Conservation (phyloP, 1,140 invertebrate species). For the Trichonephila clavipes region DNA sequence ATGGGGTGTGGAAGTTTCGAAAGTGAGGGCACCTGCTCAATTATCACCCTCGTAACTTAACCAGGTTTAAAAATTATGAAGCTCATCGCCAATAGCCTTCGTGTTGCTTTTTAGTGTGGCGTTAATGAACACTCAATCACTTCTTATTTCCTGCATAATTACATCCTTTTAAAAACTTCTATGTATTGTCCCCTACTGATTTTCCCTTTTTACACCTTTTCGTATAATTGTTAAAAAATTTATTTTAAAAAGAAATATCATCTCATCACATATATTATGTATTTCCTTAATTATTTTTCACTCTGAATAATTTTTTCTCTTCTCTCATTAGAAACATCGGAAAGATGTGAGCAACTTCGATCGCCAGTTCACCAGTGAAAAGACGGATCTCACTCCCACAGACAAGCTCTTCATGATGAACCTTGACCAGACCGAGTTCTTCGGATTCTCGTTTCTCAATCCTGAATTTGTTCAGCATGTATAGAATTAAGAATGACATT, state of each 20-base stretch:
- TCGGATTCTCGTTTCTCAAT: conserved; percentile 99
- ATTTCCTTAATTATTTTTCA: background rate
- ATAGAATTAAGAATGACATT: conserved; percentile 68
- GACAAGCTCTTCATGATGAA: conserved; percentile 99
- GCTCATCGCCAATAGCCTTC: no score
- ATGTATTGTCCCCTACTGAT: no score
- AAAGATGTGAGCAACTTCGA: conserved; percentile 99
- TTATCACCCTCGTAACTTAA: no score
- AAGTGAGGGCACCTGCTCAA: no score
- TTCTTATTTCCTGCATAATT: no score
- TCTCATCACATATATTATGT: no score
- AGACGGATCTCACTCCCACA: conserved; percentile 98
- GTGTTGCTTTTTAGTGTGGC: no score
- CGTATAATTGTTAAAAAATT: background rate
- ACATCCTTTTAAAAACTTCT: no score
- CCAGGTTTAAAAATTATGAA: no score
- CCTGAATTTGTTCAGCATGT: conserved; percentile 95
- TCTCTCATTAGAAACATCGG: conserved; percentile 91
- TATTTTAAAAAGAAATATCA: background rate
- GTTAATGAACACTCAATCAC: no score
- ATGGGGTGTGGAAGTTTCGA: no score
- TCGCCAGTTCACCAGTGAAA: conserved; percentile 98
- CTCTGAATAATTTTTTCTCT: background rate
- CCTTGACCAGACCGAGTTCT: conserved; percentile 98
- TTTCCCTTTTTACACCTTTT: background rate